These are phyloP conservation scores for Eremobia ochroleuca DNA, from an alignment of 2,888 invertebrate genomes.

Conservation along the genomic window DNA sequence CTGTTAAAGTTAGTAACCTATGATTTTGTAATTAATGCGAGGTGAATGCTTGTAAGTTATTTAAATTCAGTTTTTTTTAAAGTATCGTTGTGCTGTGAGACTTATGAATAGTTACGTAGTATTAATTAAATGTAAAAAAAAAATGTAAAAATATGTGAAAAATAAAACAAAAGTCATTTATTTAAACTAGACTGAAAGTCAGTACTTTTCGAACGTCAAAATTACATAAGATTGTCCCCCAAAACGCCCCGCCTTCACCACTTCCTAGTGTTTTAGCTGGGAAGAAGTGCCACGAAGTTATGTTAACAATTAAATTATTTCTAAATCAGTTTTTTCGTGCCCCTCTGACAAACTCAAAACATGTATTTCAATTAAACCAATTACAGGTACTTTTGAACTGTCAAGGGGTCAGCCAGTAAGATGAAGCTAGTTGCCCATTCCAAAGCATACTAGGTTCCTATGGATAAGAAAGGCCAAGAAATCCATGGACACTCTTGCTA, in stretches of 20 bases:
- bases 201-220: too few relatives aligned
- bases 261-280: too few relatives aligned
- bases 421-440: not conserved
- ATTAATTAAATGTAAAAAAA: not conserved
- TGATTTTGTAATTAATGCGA: conserved; percentile 8
- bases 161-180: too few relatives aligned
- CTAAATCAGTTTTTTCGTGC: not conserved
- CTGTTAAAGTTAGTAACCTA: conserved; percentile 21
- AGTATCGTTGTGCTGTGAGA: not conserved
- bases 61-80: not conserved
- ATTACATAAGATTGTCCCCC: too few relatives aligned
- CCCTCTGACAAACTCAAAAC: not conserved
- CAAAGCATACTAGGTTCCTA: not conserved
- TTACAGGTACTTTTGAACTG: not conserved
- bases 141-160: too few relatives aligned
- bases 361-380: not conserved
- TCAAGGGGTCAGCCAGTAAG: not conserved
- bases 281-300: not conserved
- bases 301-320: not conserved
- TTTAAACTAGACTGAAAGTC: too few relatives aligned
- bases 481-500: not conserved
- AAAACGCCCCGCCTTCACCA: too few relatives aligned
- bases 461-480: not conserved
- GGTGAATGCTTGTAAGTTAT: conserved; percentile 13
- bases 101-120: not conserved